Evolutionary conservation across 2,113 vertebrate species (phyloP).

Genomic region (Cromileptes altivelis): DNA sequence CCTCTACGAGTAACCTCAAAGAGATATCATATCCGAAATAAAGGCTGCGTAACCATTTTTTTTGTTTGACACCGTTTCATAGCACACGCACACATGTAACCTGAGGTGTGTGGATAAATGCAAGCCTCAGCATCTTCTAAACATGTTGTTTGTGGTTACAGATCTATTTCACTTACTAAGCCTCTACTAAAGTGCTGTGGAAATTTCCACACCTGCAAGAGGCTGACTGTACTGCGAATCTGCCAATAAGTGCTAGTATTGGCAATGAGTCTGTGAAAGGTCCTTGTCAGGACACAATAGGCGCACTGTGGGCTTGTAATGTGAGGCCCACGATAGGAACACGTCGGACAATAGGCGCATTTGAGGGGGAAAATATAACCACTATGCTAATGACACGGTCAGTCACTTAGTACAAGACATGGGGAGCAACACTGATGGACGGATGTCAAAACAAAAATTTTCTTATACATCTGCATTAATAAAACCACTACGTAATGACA

Average conservation of each 20-base stretch:
- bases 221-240: constrained; percentile 48
- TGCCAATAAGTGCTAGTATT: constrained; percentile 67
- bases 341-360: constrained; percentile 70
- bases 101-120: not conserved
- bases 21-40: constrained; percentile 10
- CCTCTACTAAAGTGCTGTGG: constrained; percentile 35
- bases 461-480: not conserved
- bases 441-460: not conserved
- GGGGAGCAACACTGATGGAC: not conserved
- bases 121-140: not conserved
- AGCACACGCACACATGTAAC: constrained; percentile 16
- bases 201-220: constrained; percentile 76
- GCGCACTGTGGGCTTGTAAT: constrained; percentile 77
- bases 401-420: constrained; percentile 35
- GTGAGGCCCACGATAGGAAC: constrained; percentile 74
- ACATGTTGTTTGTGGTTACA: constrained; percentile 5
- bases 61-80: not conserved
- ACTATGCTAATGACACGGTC: constrained; percentile 51
- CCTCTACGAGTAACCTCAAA: constrained; percentile 13
- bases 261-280: constrained; percentile 70
- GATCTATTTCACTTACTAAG: constrained; percentile 23
- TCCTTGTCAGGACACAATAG: constrained; percentile 76
- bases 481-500: not conserved
- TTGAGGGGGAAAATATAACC: constrained; percentile 59
- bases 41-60: not conserved